Evolutionary conservation across 2,113 vertebrate species (phyloP), one percentile per base, ranked within the genome.

Genomic region (Narcine bancroftii): DNA sequence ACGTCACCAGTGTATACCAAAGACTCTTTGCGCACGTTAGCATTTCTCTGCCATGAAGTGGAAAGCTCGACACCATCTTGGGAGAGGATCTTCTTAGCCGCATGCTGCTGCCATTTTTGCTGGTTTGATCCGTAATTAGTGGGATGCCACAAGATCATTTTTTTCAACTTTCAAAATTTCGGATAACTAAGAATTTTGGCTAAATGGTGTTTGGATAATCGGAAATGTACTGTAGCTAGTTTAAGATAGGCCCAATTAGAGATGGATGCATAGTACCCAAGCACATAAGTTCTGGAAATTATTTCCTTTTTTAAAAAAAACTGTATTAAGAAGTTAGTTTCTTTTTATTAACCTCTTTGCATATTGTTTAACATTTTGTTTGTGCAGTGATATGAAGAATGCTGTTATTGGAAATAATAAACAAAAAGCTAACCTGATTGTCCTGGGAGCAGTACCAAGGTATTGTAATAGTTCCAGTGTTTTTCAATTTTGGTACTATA

Each of bases 371-470:
- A 94, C 93, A 94, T 96, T 95, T 94, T 95, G 92, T 95, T 95
- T 97, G 95, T 95, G 93, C 95, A 99, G 99, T 96, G 99, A 99
- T 96, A 99, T 99, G 99, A 99, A 99, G 97, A 99, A 99, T 95
- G 98, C 98, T 56, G 99, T 99, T 93, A 99, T 99, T 94, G 99
- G 99, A 96, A 99, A 99, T 96, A 99, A 99, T 96, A 99, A 99
- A 95, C 99, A 99, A 96, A 99, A 99, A 96, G 98, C 99, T 95
- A 99, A 99, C 95, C 96, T 99, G 95, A 99, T 99, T 93, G 99
- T 99, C 95, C 97, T 99, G 93, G 99, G 99, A 96, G 99, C 99
- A 92, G 98, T 99, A 94, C 98, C 98, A 92, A 98, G 99, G 99
- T 99, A 96, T 93, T 91, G 89, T 66, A 69, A 91, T 47, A 47